Evolutionary conservation across 2,113 vertebrate genomes (phyloP), one percentile per base, ranked within the genome.

Genomic region (Uropsilus gracilis): DNA sequence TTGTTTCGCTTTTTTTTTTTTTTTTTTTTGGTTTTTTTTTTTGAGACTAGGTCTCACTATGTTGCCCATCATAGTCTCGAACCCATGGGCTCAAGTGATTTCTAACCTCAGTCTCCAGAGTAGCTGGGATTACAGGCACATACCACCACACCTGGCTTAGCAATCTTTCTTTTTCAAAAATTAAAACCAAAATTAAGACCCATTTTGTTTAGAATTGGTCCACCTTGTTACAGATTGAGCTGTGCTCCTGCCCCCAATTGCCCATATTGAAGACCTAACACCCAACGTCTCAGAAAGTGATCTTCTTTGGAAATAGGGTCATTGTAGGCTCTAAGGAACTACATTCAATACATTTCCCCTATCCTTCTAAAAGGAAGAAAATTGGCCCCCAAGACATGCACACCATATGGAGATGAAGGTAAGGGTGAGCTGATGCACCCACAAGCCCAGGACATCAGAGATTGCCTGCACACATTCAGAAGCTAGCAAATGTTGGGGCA

Each of bases 81-180:
- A n/a, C n/a, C n/a, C n/a, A n/a, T n/a, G n/a, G n/a, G n/a, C n/a
- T n/a, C n/a, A n/a, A n/a, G n/a, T n/a, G n/a, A n/a, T n/a, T n/a
- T n/a, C n/a, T n/a, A n/a, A n/a, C n/a, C n/a, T n/a, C n/a, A n/a
- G n/a, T n/a, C n/a, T n/a, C n/a, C n/a, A n/a, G n/a, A n/a, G n/a
- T n/a, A n/a, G n/a, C n/a, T n/a, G n/a, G n/a, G n/a, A n/a, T n/a
- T n/a, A n/a, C n/a, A n/a, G n/a, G n/a, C n/a, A n/a, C n/a, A n/a
- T n/a, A n/a, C n/a, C n/a, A n/a, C n/a, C n/a, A n/a, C n/a, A n/a
- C n/a, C n/a, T n/a, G n/a, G n/a, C n/a, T n/a, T n/a, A n/a, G n/a
- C n/a, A n/a, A n/a, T n/a, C n/a, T 77, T 86, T 42, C 34, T 44
- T 96, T 76, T 64, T 66, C 63, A 94, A 81, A 71, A 75, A 85